phyloP scores from a whole-genome alignment of 2,113 vertebrate genomes.

The Gyps fulvus region DNA sequence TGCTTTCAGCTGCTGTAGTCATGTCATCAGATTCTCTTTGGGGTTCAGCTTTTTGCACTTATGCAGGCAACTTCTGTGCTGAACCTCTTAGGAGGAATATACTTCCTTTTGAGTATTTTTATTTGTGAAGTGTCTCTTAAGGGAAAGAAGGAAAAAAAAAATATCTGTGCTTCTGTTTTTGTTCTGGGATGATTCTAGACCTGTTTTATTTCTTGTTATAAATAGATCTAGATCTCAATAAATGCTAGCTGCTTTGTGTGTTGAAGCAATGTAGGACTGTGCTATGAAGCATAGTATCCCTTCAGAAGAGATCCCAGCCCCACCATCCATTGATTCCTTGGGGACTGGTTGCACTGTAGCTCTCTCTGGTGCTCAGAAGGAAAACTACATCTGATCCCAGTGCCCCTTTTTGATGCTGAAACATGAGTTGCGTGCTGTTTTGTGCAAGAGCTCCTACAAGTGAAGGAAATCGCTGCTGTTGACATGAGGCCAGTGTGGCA shows the following conservation, averaged over 20 bases:
- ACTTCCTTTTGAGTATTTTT: background rate
- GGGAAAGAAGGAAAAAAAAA: background rate
- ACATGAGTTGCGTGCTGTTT: rapidly evolving
- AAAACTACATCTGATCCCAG: background rate
- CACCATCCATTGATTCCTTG: background rate
- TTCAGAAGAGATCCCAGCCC: background rate
- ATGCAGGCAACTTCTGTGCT: background rate
- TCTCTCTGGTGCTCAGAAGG: slow-evolving; percentile 7
- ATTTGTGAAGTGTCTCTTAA: background rate
- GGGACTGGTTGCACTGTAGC: background rate
- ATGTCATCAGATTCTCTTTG: background rate
- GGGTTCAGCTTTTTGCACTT: background rate
- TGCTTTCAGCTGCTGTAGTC: background rate
- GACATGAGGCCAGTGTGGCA: background rate
- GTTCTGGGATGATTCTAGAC: background rate
- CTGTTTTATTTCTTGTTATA: background rate
- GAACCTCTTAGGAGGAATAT: background rate
- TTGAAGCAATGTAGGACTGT: background rate
- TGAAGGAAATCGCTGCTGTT: background rate
- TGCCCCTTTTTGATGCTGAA: background rate
- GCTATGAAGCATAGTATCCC: background rate
- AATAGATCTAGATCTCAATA: background rate
- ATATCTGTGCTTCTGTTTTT: background rate
- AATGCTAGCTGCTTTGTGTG: background rate
- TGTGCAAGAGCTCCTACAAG: background rate